phyloP scores from a whole-genome alignment of 2,888 invertebrate species.

The Eupithecia dodoneata region DNA sequence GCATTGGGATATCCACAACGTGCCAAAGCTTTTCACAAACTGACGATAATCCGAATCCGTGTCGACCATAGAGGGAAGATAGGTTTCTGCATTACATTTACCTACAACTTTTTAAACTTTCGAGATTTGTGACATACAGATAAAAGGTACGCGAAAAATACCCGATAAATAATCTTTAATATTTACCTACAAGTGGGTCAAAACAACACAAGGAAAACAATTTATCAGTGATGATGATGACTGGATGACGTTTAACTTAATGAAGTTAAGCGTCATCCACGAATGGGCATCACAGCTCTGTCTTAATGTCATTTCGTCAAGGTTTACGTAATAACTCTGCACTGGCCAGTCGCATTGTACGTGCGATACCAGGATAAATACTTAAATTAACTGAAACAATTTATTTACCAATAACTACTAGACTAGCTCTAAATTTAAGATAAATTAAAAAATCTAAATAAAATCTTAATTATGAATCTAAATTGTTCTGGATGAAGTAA shows the following conservation, averaged over 20 bases:
- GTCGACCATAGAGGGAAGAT: neutral
- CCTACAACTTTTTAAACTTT: neutral
- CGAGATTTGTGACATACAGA: too few relatives aligned
- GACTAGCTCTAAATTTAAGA: neutral
- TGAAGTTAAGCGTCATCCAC: neutral
- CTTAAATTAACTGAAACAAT: neutral
- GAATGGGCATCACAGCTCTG: neutral
- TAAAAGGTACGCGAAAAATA: too few relatives aligned
- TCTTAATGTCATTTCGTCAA: neutral
- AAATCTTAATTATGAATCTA: neutral
- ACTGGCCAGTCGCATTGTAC: too few relatives aligned
- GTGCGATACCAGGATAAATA: neutral
- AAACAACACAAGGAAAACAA: neutral
- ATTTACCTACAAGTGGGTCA: neutral
- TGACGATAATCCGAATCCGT: neutral
- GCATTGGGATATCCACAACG: neutral
- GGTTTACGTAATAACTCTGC: too few relatives aligned
- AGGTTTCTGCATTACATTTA: neutral
- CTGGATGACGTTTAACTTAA: too few relatives aligned
- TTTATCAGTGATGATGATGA: neutral
- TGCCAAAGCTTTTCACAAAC: neutral
- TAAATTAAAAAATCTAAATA: too few relatives aligned
- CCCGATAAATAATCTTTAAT: too few relatives aligned
- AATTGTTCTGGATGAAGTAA: neutral
- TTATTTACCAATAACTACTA: neutral